phyloP scores from a whole-genome alignment of 1,140 invertebrate genomes.

The Ceratosolen solmsi region DNA sequence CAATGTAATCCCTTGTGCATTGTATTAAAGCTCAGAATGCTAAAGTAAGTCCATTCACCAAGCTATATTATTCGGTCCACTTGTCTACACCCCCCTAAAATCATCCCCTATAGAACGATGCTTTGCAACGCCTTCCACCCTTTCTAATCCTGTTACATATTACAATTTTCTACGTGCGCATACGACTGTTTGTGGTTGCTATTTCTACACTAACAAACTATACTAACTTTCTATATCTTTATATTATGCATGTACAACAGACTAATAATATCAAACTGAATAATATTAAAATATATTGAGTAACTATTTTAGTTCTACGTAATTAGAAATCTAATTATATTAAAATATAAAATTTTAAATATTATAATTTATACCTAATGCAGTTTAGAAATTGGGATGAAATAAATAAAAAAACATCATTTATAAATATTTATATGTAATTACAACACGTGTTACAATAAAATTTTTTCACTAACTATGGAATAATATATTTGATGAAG shows the following conservation, averaged over 20 bases:
- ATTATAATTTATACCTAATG: no score
- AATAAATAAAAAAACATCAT: no score
- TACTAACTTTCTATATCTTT: neutral
- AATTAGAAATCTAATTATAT: neutral
- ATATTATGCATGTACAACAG: neutral
- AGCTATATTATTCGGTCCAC: slow-evolving; percentile 51
- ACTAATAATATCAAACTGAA: neutral
- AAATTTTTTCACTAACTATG: no score
- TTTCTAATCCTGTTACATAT: slow-evolving; percentile 50
- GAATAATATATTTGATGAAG: no score
- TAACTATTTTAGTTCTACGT: neutral
- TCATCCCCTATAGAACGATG: slow-evolving; percentile 36
- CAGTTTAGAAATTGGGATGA: no score
- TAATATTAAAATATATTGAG: neutral
- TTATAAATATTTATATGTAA: no score
- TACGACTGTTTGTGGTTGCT: slow-evolving; percentile 6
- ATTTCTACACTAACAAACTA: neutral
- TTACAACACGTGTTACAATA: no score
- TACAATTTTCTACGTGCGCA: slow-evolving; percentile 35
- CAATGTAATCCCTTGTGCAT: slow-evolving; percentile 38
- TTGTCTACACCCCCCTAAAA: slow-evolving; percentile 46
- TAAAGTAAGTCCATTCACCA: slow-evolving; percentile 37
- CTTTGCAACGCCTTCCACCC: slow-evolving; percentile 40
- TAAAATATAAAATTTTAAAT: no score
- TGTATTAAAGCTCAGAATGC: slow-evolving; percentile 42